Base-by-base conservation (phyloP, 2,888 invertebrate genomes). In the Eilema griseolum region DNA sequence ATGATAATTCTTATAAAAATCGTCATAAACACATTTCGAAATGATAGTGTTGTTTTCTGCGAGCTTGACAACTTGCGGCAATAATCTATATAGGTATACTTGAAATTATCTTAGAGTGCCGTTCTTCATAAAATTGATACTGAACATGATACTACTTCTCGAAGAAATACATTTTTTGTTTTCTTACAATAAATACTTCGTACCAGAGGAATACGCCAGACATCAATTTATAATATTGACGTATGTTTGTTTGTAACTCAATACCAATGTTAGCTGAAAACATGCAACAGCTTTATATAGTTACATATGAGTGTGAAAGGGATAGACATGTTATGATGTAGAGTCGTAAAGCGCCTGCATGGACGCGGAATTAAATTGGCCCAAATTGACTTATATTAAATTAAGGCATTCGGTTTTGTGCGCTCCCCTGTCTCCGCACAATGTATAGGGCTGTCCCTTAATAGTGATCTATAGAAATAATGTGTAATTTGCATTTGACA, bases 331-430 rank as follows among this genome's bases (percentile, higher is more conserved):
- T 81, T 85, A 84, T 88, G 86, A 87, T 85, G 87, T 87, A 85
- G 85, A 83, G 83, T 83, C 79, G 81, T 85, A 79, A 85, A 86
- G 83, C 85, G 85, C 86, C 88, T 90, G 92, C 89, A 93, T 90
- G 91, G 88, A 86, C 90, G 90, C 87, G 87, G 88, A 93, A 93
- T 93, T 91, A 93, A 94, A 94, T 93, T 93, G 93, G 89, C 92
- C 91, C 87, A 92, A 94, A 94, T 94, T 93, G 93, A 93, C 93
- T 93, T 91, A 87, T 90, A 94, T 94, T 91, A 92, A 93, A 93
- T 94, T 92, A 94, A 90, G 92, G 91, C 90, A 89, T 91, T 93
- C 90, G 89, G 93, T 93, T 93, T 93, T 93, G 92, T 90, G 86
- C 89, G 88, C 89, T 84, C 84, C 88, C 88, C 87, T 88, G 89